Conservation (phyloP, 1,140 invertebrate species). For the Littorina saxatilis region DNA sequence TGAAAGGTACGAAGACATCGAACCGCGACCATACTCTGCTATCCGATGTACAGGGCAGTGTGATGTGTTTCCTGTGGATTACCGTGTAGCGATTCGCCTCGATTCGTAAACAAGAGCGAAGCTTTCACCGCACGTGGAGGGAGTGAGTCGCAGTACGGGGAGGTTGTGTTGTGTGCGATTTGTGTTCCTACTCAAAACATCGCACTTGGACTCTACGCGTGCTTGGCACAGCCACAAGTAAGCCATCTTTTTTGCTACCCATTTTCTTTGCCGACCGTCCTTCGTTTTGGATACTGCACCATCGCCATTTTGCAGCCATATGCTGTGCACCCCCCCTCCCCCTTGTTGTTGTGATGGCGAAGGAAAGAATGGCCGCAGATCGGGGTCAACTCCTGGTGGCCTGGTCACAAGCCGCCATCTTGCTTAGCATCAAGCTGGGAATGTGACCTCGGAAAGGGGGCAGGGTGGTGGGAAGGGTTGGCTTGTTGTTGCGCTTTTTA, state of each 20-base stretch:
- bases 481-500: neutral
- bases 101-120: constrained; percentile 15
- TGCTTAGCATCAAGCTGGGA: constrained; percentile 6
- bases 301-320: neutral
- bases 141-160: neutral
- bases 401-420: constrained; percentile 21
- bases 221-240: constrained; percentile 5
- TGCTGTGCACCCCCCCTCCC: neutral
- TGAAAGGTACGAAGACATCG: neutral
- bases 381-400: constrained; percentile 9
- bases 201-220: neutral
- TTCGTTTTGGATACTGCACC: neutral
- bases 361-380: constrained; percentile 2
- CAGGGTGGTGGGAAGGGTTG: neutral
- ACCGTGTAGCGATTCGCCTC: neutral
- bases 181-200: constrained; percentile 12
- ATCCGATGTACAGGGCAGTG: neutral
- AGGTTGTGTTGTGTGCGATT: neutral
- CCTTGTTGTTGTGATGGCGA: neutral
- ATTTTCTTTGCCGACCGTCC: neutral
- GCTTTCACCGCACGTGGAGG: constrained; percentile 7
- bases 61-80: neutral
- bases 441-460: neutral
- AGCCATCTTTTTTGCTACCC: constrained; percentile 11
- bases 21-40: neutral